A percentile compares a stretch with the other conserved stretches of the same genome.
These are phyloP conservation scores for Monochamus saltuarius DNA, from an alignment of 1,140 invertebrate species.

Conservation along the genomic window DNA sequence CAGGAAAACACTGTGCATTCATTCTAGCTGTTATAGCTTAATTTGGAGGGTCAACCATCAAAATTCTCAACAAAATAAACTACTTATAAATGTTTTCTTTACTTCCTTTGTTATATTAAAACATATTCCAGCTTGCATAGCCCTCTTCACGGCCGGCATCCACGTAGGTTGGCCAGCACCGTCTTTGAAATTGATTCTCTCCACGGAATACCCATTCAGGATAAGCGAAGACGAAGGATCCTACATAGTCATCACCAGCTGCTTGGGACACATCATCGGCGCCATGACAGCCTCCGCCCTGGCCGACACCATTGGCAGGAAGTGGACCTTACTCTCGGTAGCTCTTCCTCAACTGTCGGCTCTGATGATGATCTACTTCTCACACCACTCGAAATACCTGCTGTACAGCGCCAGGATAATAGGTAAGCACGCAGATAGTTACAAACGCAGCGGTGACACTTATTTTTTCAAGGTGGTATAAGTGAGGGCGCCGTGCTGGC, in stretches of 20 bases:
- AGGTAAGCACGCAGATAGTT: constrained; percentile 55
- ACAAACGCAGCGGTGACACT: neutral
- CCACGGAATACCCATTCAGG: constrained; percentile 34
- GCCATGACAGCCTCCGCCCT: constrained; percentile 79
- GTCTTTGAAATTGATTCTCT: constrained; percentile 50
- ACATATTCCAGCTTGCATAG: constrained; percentile 23
- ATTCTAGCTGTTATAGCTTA: too few relatives aligned
- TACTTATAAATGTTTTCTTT: too few relatives aligned
- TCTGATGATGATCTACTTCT: constrained; percentile 55
- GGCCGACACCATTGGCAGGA: constrained; percentile 57
- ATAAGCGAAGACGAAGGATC: constrained; percentile 39
- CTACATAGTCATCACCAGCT: constrained; percentile 36
- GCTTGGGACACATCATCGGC: constrained; percentile 73
- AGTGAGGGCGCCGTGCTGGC: constrained; percentile 56
- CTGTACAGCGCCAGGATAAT: constrained; percentile 56
- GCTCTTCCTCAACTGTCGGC: constrained; percentile 54
- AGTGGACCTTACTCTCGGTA: constrained; percentile 57
- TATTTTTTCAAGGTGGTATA: neutral
- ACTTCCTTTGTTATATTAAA: too few relatives aligned
- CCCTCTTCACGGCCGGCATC: constrained; percentile 43
- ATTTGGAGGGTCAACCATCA: too few relatives aligned
- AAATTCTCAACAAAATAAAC: too few relatives aligned
- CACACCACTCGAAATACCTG: constrained; percentile 17
- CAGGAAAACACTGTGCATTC: too few relatives aligned
- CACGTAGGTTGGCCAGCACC: constrained; percentile 59